Evolutionary conservation across 2,113 vertebrate species (phyloP), one percentile per base, ranked within the genome.

Genomic region (Aleadryas rufinucha): DNA sequence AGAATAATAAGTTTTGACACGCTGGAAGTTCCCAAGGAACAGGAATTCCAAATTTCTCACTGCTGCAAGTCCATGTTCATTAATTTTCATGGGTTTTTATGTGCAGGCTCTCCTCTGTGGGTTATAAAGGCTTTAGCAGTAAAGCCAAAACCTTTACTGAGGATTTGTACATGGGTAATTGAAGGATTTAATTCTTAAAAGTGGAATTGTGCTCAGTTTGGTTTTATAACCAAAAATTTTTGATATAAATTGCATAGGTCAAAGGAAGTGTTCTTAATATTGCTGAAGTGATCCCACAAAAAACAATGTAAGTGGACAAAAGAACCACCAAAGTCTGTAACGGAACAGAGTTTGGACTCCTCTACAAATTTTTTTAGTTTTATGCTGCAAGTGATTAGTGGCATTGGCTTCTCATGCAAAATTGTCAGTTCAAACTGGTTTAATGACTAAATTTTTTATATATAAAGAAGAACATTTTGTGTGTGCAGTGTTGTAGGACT

Each of bases 181-280:
- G 92, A 84, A 90, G 85, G 88, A 96, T 95, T 95, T 94, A 94
- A 94, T 95, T 95, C 92, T 94, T 94, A 84, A 83, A 94, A 88
- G 27, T 80, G 30, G 47, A 88, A 80, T 78, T 95, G 66, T 85
- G 39, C 54, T 96, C 75, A 80, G 61, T 69, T 89, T 91, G 59
- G 37, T 69, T 93, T 94, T 77, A 83, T 93, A 86, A 94, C 33
- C 18, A 64, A 52, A 65, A 33, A 10, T 1, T 8, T 23, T 85
- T 83, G 3, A 74, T 84, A 86, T 66, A 80, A 93, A 75, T 89
- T 86, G 83, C 56, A 66, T 26, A 81, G 93, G 94, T 95, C 94
- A 90, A 87, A 95, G 79, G 60, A 95, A 95, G 33, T 71, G 13
- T 47, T 90, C 72, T 59, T 72, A 86, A 66, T 75, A 70, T 30